Conservation (phyloP, 2,888 invertebrate species). For the Incurvaria masculella region DNA sequence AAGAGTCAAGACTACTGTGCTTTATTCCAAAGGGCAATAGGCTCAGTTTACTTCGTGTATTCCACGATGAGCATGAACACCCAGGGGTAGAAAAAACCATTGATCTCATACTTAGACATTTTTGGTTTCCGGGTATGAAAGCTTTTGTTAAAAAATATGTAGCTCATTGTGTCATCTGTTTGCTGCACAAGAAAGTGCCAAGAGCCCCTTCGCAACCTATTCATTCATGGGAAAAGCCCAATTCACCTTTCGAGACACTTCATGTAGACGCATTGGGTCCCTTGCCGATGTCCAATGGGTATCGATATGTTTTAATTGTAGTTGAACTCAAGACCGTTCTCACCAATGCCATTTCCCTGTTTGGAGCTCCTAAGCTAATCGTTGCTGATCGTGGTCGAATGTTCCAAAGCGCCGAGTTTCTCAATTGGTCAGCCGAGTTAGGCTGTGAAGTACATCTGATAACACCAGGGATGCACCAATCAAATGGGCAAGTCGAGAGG, state of each 20-base stretch:
- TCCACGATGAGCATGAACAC: slow-evolving; percentile 19
- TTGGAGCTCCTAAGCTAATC: slow-evolving; percentile 16
- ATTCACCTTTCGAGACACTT: slow-evolving; percentile 14
- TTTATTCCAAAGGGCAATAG: slow-evolving; percentile 20
- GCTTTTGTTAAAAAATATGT: slow-evolving; percentile 15
- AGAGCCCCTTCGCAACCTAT: slow-evolving; percentile 11
- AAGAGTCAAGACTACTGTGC: slow-evolving; percentile 14
- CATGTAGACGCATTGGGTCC: slow-evolving; percentile 9
- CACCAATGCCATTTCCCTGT: slow-evolving; percentile 13
- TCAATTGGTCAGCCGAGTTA: slow-evolving; percentile 7
- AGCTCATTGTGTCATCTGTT: slow-evolving; percentile 14
- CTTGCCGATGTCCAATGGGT: slow-evolving; percentile 14
- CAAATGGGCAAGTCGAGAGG: slow-evolving; percentile 16
- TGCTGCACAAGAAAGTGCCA: slow-evolving; percentile 13
- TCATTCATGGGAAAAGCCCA: slow-evolving; percentile 15
- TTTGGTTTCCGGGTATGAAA: slow-evolving; percentile 17
- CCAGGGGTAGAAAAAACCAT: slow-evolving; percentile 12
- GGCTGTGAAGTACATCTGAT: slow-evolving; percentile 16
- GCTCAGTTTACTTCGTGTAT: slow-evolving; percentile 18
- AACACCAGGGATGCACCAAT: slow-evolving; percentile 18
- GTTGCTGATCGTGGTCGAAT: slow-evolving; percentile 18
- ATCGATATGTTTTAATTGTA: slow-evolving; percentile 12
- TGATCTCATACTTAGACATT: slow-evolving; percentile 15
- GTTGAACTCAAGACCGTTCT: slow-evolving; percentile 15
- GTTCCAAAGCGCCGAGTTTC: slow-evolving; percentile 16